Evolutionary conservation across 2,888 invertebrate species (phyloP).

Genomic region (Mythimna vitellina): DNA sequence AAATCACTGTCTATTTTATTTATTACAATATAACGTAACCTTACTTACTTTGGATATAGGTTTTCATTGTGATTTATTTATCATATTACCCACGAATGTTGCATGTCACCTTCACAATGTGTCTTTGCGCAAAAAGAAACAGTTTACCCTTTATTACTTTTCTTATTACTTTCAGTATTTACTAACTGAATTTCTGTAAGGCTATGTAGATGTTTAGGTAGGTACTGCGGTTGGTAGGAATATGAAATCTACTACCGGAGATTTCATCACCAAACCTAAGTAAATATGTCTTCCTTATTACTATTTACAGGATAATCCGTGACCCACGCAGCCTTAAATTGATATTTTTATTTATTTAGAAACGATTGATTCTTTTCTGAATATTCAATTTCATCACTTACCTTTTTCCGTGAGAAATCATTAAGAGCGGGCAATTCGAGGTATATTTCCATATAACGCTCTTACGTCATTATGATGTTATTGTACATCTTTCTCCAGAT

Average conservation of each 20-base stretch:
- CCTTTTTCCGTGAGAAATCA: no score
- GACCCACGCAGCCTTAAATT: no score
- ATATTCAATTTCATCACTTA: background rate
- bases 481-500: no score
- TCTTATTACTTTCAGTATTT: background rate
- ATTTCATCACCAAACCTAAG: background rate
- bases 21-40: conserved; percentile 3
- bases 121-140: background rate
- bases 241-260: background rate
- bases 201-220: background rate
- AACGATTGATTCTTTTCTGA: background rate
- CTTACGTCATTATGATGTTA: no score
- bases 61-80: conserved; percentile 30
- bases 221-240: background rate
- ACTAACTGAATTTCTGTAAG: background rate
- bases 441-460: no score
- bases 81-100: conserved; percentile 18
- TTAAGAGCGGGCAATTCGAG: no score
- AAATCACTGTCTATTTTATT: conserved; percentile 16
- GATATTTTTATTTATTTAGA: background rate
- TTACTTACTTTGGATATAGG: background rate
- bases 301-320: background rate
- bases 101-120: conserved; percentile 15
- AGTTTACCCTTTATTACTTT: background rate
- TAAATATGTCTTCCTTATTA: background rate